Evolutionary conservation across 2,113 vertebrate genomes (phyloP).

Genomic region (Recurvirostra avosetta): DNA sequence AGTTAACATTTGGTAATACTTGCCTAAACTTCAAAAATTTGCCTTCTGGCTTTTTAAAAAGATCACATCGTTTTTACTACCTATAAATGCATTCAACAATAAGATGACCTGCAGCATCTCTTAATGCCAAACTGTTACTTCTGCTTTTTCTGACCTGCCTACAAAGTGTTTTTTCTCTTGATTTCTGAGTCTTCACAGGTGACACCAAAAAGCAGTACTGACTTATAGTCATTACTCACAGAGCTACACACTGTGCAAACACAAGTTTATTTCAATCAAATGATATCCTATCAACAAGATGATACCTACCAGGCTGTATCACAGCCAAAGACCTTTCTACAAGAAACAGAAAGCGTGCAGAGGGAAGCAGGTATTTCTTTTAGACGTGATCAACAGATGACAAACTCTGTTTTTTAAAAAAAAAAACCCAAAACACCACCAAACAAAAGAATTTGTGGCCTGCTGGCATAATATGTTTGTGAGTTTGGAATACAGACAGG

Average conservation of each 20-base stretch:
- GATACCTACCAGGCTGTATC: background rate
- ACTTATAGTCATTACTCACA: background rate
- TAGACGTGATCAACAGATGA: background rate
- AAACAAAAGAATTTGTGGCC: background rate
- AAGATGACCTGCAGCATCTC: background rate
- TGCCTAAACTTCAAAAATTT: slow-evolving; percentile 12
- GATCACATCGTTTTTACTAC: background rate
- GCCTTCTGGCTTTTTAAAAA: background rate
- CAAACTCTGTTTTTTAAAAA: background rate
- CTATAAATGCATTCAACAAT: background rate
- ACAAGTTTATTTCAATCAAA: background rate
- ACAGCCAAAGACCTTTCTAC: background rate
- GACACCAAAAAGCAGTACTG: background rate
- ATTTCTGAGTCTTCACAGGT: background rate
- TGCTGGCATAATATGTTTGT: background rate
- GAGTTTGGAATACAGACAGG: background rate
- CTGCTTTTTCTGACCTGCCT: background rate
- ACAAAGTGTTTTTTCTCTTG: background rate
- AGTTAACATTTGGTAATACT: slow-evolving; percentile 9
- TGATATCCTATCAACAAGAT: background rate
- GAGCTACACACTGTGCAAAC: background rate
- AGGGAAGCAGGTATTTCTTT: background rate
- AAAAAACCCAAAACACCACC: background rate
- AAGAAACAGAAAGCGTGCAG: background rate
- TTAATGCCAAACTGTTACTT: background rate